Base-by-base conservation (phyloP, 2,888 invertebrate genomes). In the Taenaris catops region DNA sequence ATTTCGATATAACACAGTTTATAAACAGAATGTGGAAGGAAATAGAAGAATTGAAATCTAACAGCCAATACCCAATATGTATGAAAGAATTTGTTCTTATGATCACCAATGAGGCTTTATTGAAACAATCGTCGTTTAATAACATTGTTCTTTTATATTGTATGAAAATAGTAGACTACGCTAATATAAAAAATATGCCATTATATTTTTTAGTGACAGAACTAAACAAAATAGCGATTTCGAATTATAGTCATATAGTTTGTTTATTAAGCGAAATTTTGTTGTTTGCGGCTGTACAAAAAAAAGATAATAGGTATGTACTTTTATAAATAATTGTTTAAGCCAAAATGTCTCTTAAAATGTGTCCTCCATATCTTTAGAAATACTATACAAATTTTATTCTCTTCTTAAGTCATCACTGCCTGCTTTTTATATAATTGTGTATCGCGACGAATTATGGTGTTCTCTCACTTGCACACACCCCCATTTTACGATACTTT, bases 241-340 rank as follows among this genome's bases (percentile, higher is more conserved):
- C 44, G 9, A 44, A 54, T 12, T 55, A 60, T 51, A 58, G 63
- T 1, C 69, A 72, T 24, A 55, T 87, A 34, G 51, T 76, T 20
- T 70, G 69, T 48, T 51, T 88, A 21, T 50, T 89, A 25, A 62
- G 74, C 39, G 80, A 88, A 31, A 71, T 88, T 23, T 49, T 90
- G 34, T 49, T 88, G 5, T 87, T 80, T 61, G 81, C 87, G 26
- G 73, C 80, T 28, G 72, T 88, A 6, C 72, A 74, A 17, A 79
- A 80, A 46, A 89, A 87, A 59, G 89, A 89, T 52, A 87, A 88
- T 52, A 88, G 88, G 90, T 89, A 10, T 17, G 1, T 35, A 19
- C 19, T 20, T n/a, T 23, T 9, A 9, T 4, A 1, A 9, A 6
- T 11, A 19, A 17, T 27, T 2, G 2, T 14, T 14, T 14, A 14